These are phyloP conservation scores for Tetragonula clypearis DNA, from an alignment of 1,140 invertebrate species.

Conservation along the genomic window DNA sequence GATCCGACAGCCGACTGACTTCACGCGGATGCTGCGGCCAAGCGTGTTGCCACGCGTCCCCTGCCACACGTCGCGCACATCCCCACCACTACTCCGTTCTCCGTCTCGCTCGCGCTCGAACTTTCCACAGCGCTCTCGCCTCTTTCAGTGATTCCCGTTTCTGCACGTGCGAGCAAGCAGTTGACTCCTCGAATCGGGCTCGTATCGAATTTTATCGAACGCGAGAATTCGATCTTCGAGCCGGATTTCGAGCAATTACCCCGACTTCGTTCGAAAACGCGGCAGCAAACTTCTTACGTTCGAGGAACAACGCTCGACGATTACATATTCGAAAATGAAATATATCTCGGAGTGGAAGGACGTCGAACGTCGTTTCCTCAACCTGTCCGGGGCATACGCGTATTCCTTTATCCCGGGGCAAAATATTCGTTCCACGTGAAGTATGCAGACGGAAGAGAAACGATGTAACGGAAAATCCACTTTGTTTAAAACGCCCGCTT, in stretches of 20 bases:
- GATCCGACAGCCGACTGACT: slow-evolving; percentile 63
- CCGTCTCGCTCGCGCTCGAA: not conserved
- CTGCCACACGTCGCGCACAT: slow-evolving; percentile 29
- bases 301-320: not conserved
- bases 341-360: not conserved
- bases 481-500: not conserved
- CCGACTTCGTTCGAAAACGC: too few species aligned
- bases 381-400: not conserved
- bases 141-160: not conserved
- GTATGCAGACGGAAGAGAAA: not conserved
- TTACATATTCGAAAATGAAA: not conserved
- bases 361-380: not conserved
- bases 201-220: slow-evolving; percentile 9
- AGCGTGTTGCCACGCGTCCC: slow-evolving; percentile 54
- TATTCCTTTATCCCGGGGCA: not conserved
- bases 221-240: not conserved
- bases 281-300: not conserved
- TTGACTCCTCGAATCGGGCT: not conserved
- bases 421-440: not conserved
- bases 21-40: slow-evolving; percentile 60
- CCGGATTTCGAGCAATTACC: not conserved
- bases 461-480: not conserved
- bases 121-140: not conserved
- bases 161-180: slow-evolving; percentile 23
- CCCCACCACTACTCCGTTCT: slow-evolving; percentile 10